These are phyloP conservation scores for Pseudolaguvia tuberculata DNA, from an alignment of 2,113 vertebrate species.

Conservation along the genomic window DNA sequence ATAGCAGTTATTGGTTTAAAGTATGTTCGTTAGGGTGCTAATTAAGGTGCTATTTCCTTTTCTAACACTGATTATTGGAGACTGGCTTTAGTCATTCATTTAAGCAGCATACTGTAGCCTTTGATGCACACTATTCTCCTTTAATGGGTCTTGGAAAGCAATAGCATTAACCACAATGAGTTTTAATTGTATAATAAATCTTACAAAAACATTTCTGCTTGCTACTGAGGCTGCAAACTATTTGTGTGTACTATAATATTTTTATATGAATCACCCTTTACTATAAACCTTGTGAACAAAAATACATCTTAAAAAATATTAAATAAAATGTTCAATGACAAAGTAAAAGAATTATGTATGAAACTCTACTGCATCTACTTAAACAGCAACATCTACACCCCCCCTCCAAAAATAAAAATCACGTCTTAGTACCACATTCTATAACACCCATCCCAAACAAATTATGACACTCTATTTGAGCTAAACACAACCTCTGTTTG, in stretches of 20 bases:
- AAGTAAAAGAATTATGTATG: not conserved
- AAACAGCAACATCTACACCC: too few species aligned
- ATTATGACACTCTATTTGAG: not conserved
- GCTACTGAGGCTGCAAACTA: not conserved
- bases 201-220: not conserved
- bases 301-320: too few species aligned
- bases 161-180: not conserved
- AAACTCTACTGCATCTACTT: not conserved
- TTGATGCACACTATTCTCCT: not conserved
- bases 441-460: constrained; percentile 16
- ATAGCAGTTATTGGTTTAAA: not conserved
- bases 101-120: not conserved
- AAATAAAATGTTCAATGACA: too few species aligned
- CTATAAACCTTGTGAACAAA: not conserved
- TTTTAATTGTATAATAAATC: not conserved
- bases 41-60: not conserved
- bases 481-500: constrained; percentile 14
- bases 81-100: too few species aligned
- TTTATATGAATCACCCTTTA: not conserved
- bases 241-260: not conserved
- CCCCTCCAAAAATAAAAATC: not conserved
- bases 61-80: not conserved
- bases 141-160: not conserved
- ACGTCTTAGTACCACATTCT: not conserved
- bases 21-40: not conserved